Base-by-base conservation (phyloP, 2,888 invertebrate species). In the Amorpha juglandis region DNA sequence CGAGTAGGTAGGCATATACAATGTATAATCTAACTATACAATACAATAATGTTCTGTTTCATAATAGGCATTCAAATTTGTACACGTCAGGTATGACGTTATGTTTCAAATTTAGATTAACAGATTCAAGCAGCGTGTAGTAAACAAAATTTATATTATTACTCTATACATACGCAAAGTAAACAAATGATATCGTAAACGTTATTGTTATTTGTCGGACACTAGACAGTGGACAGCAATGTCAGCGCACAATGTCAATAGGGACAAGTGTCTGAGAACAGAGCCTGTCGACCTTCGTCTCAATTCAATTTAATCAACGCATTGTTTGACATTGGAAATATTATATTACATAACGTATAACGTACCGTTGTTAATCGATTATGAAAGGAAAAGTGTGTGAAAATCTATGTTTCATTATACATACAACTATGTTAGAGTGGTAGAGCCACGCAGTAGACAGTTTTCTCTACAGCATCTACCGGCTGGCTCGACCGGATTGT, bases 291-390 rank as follows among this genome's bases (percentile, higher is more conserved):
- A 78, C 88, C 87, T 88, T 85, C 84, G 65, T 75, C 75, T 74
- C 84, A 86, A 86, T 90, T 87, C 81, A 71, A 73, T 74, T 74
- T 81, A 86, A 88, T 89, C 72, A 83, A 80, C 78, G 72, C 38
- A 68, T 71, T 76, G 77, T 63, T 33, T 35, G 35, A 67, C 11
- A 58, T 16, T 12, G 38, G 38, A 16, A 19, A 58, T 38, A 19
- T 55, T 35, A 47, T 27, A 51, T 35, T 35, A 53, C 35, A 53
- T 9, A 53, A 14, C 7, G n/a, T 53, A 16, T 16, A 9, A 8
- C 16, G 16, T 50, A 50, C 0, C 9, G 7, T 3, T 7, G 35
- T 6, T 35, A 35, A 3, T 11, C 47, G 2, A 47, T 2, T 14
- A 7, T 6, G 47, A n/a, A n/a, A n/a, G n/a, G n/a, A n/a, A n/a